Evolutionary conservation across 2,113 vertebrate species (phyloP).

Genomic region (Prietella phreatophila): DNA sequence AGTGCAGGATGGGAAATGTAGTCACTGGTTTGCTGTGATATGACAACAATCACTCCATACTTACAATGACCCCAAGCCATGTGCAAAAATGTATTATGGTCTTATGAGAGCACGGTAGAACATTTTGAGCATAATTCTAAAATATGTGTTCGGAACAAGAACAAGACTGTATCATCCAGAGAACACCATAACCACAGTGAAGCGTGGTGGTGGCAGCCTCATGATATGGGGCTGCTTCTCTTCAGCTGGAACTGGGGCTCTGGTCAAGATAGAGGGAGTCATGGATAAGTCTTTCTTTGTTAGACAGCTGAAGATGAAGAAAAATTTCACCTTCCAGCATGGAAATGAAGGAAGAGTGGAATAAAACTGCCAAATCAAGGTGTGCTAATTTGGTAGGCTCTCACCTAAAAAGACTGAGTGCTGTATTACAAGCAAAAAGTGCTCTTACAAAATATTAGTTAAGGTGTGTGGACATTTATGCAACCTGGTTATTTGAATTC

Average conservation of each 20-base stretch:
- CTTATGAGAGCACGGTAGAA: neutral
- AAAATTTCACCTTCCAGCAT: neutral
- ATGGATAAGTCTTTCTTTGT: neutral
- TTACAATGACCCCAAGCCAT: neutral
- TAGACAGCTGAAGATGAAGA: neutral
- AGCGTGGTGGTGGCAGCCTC: neutral
- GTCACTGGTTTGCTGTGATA: too few relatives aligned
- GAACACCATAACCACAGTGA: neutral
- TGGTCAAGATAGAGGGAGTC: too few relatives aligned
- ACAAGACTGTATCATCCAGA: neutral
- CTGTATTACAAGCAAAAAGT: too few relatives aligned
- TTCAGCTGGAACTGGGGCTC: too few relatives aligned
- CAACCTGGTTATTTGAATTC: neutral
- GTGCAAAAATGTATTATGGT: neutral
- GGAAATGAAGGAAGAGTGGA: neutral
- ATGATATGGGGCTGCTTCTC: neutral
- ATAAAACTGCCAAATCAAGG: neutral
- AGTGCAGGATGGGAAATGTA: too few relatives aligned
- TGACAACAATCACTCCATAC: too few relatives aligned
- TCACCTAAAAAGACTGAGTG: too few relatives aligned
- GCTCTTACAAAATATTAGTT: neutral
- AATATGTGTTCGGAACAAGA: too few relatives aligned
- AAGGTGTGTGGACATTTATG: neutral
- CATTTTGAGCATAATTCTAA: neutral
- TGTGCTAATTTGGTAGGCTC: neutral